Evolutionary conservation across 2,113 vertebrate species (phyloP).

Genomic region (Synodontis membranacea): DNA sequence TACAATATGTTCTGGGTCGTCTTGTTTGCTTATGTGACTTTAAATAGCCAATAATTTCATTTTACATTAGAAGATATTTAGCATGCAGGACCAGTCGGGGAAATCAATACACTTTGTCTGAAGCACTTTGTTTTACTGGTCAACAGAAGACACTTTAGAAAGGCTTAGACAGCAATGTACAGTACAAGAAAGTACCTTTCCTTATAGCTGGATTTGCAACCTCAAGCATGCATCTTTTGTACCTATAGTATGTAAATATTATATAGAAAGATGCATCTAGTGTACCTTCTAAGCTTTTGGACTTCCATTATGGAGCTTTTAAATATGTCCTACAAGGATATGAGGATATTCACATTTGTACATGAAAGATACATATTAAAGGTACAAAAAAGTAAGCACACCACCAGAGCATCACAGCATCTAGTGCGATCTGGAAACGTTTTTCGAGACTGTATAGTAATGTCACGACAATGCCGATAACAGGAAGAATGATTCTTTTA

Average conservation of each 20-base stretch:
- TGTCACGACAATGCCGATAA: not conserved
- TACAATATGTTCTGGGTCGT: not conserved
- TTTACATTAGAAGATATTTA: not conserved
- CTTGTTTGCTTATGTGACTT: not conserved
- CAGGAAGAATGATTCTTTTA: too few species aligned
- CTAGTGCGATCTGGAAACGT: not conserved
- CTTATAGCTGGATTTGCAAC: not conserved
- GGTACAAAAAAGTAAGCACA: not conserved
- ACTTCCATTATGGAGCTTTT: not conserved
- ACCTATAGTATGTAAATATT: not conserved
- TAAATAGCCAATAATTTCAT: not conserved
- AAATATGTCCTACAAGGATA: not conserved
- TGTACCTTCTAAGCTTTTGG: not conserved
- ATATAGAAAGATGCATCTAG: not conserved
- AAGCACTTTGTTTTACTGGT: not conserved
- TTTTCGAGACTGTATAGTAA: not conserved
- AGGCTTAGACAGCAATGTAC: not conserved
- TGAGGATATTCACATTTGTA: not conserved
- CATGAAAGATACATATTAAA: not conserved
- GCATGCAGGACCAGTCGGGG: not conserved
- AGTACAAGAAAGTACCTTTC: not conserved
- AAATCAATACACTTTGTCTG: not conserved
- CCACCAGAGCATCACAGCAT: not conserved
- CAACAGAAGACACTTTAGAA: not conserved
- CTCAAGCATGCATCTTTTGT: not conserved